Evolutionary conservation across 2,797 vertebrate species (phyloP), one percentile per base, ranked within the genome.

Genomic region (Prionace glauca): DNA sequence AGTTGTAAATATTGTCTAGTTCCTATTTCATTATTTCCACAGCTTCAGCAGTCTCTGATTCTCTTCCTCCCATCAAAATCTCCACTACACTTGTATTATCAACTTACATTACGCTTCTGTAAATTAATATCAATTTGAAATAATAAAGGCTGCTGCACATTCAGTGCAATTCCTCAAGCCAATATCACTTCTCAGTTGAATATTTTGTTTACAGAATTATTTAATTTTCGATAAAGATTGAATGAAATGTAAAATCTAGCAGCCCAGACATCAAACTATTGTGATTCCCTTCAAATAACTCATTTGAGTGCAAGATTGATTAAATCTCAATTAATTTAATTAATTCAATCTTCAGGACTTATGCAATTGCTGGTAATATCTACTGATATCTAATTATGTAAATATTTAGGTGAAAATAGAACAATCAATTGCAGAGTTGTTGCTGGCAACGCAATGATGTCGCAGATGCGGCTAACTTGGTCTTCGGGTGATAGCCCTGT

Each of bases 341-440:
- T 65, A 65, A 14, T 65, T 65, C 62, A 65, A 65, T n/a, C 1
- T 90, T 11, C 8, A 67, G n/a, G n/a, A 67, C 1, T 62, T 92
- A 22, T 67, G 16, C 90, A 69, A 92, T 18, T 92, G 62, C 16
- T 41, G n/a, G n/a, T 41, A 69, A 41, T 69, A 92, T 92, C 1
- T 67, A 20, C 7, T 95, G 71, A 29, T 95, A 45, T 95, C 45
- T 95, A 45, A 74, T 72, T 74, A 72, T n/a, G 0, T 50, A 16
- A 32, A 72, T 8, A 32, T 94, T 50, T 96, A 98, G 98, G 98
- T 95, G 96, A 97, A 97, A 96, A 96, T 71, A 96, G 96, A 87
- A 72, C 96, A 36, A 96, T 98, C 86, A 97, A 98, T 67, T 98
- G 98, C 96, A 97, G 97, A 62, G 97, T 96, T 96, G 96, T 96